Evolutionary conservation across 2,888 invertebrate species (phyloP).

Genomic region (Globia sparganii): DNA sequence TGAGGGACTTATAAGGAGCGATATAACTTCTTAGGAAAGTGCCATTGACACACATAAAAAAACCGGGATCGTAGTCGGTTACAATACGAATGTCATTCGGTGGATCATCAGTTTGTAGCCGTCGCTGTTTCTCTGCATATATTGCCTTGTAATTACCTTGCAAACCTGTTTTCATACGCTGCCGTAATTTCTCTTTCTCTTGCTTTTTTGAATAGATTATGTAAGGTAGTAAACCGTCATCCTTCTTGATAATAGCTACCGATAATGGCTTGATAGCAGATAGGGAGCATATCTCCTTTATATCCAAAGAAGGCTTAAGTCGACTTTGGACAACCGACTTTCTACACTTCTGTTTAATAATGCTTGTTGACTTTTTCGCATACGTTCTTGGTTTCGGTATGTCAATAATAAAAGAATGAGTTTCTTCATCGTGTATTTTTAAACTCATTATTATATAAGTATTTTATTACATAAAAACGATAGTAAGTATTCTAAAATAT

Average conservation of each 20-base stretch:
- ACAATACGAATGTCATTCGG: conserved; percentile 73
- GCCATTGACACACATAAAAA: conserved; percentile 75
- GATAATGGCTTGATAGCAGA: conserved; percentile 70
- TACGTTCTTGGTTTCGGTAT: conserved; percentile 70
- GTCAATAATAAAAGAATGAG: conserved; percentile 69
- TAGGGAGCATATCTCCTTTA: conserved; percentile 68
- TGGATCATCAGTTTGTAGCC: conserved; percentile 71
- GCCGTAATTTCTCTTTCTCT: conserved; percentile 69
- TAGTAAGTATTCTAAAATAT: conserved; percentile 21
- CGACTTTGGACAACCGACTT: conserved; percentile 53
- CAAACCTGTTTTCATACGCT: conserved; percentile 70
- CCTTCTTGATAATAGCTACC: conserved; percentile 69
- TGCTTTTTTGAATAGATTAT: conserved; percentile 75
- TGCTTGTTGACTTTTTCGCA: conserved; percentile 45
- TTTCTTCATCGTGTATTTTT: conserved; percentile 69
- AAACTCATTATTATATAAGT: neutral
- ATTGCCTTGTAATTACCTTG: conserved; percentile 77
- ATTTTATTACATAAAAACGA: neutral
- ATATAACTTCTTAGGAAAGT: conserved; percentile 66
- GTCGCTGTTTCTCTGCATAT: conserved; percentile 73
- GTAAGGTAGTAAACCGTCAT: conserved; percentile 76
- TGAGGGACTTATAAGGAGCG: conserved; percentile 77
- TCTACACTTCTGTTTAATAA: conserved; percentile 53
- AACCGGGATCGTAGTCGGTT: conserved; percentile 77
- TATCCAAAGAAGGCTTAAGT: conserved; percentile 61